These are phyloP conservation scores for Nomada goodeniana DNA, from an alignment of 2,888 invertebrate species.

Conservation along the genomic window DNA sequence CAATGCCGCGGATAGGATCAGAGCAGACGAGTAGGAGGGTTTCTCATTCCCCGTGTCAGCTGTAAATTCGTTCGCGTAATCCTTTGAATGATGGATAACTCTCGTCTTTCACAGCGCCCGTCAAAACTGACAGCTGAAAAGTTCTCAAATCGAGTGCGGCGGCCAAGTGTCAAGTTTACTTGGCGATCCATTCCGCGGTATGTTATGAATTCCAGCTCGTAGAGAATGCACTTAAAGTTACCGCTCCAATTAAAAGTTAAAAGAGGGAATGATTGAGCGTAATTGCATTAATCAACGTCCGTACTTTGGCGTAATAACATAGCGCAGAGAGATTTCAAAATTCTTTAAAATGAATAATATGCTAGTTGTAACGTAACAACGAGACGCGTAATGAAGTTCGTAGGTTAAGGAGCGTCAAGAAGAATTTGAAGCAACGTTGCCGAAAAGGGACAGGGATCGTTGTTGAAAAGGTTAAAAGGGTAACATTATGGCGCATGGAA, in stretches of 20 bases:
- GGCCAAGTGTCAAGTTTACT: constrained; percentile 55
- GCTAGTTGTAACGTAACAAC: too few species aligned
- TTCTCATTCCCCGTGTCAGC: neutral
- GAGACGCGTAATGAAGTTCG: constrained; percentile 1
- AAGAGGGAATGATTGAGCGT: neutral
- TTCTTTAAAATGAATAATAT: neutral
- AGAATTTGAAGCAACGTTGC: constrained; percentile 1
- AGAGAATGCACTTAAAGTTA: neutral
- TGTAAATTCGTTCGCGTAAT: constrained; percentile 32
- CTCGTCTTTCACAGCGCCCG: constrained; percentile 34
- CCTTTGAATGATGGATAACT: constrained; percentile 45
- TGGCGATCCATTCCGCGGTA: constrained; percentile 10
- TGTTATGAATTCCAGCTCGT: constrained; percentile 25
- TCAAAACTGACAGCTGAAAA: constrained; percentile 21
- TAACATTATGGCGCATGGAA: neutral
- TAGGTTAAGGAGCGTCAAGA: neutral
- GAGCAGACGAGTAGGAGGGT: neutral
- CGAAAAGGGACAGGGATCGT: constrained; percentile 27
- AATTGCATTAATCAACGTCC: neutral
- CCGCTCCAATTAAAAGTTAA: neutral
- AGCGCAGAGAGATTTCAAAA: neutral
- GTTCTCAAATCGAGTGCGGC: constrained; percentile 17
- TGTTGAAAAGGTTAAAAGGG: neutral
- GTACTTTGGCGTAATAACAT: neutral
- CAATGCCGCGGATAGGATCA: constrained; percentile 2